phyloP scores from a whole-genome alignment of 64 coral and sea anemone genomes.

The Montipora sp. region DNA sequence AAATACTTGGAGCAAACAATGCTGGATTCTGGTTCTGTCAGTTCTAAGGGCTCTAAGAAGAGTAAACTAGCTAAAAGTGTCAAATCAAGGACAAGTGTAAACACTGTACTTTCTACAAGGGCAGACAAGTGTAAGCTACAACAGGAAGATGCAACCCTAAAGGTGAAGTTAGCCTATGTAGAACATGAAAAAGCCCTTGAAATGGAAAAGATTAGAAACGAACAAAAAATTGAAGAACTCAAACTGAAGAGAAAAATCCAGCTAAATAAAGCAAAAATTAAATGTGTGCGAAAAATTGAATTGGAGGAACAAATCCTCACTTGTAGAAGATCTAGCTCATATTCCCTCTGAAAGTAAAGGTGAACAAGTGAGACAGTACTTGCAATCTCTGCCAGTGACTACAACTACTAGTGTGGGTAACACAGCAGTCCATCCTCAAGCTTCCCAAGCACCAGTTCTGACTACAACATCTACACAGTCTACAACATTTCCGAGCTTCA shows the following conservation, averaged over 20 bases:
- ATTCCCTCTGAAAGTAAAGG: background rate
- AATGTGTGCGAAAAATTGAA: too few relatives aligned
- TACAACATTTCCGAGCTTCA: too few relatives aligned
- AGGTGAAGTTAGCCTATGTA: slow-evolving; percentile 48
- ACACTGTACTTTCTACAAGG: slow-evolving; percentile 8
- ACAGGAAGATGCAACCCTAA: slow-evolving; percentile 55
- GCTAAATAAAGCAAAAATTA: too few relatives aligned
- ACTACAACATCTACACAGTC: too few relatives aligned
- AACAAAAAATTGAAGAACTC: too few relatives aligned
- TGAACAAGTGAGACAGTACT: background rate
- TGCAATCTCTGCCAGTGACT: too few relatives aligned
- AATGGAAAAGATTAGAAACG: slow-evolving; percentile 3
- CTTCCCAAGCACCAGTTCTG: too few relatives aligned
- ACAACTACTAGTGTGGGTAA: too few relatives aligned
- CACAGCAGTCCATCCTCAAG: too few relatives aligned
- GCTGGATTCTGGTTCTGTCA: background rate
- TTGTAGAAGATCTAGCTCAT: too few relatives aligned
- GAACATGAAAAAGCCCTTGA: slow-evolving; percentile 52
- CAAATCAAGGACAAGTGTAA: background rate
- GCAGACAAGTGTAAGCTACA: slow-evolving; percentile 33
- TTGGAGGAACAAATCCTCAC: too few relatives aligned
- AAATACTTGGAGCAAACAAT: slow-evolving; percentile 36
- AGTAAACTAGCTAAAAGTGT: slow-evolving; percentile 4
- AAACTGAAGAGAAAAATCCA: too few relatives aligned
- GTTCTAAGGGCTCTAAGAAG: slow-evolving; percentile 9